These are phyloP conservation scores for Mesoligia furuncula DNA, from an alignment of 2,888 invertebrate species.

Conservation along the genomic window DNA sequence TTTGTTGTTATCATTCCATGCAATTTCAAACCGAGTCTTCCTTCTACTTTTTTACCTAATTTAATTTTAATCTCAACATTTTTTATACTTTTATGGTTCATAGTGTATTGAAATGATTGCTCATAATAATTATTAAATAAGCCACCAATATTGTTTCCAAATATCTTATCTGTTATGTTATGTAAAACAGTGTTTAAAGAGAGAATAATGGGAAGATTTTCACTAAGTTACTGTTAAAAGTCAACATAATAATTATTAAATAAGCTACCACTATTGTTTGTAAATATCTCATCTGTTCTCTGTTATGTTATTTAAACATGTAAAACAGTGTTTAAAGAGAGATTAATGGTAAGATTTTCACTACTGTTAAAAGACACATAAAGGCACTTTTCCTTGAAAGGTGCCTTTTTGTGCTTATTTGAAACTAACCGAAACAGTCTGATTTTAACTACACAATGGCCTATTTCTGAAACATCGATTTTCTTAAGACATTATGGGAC, in stretches of 20 bases:
- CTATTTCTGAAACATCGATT: neutral
- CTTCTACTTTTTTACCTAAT: neutral
- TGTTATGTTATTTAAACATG: neutral
- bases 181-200: neutral
- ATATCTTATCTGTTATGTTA: neutral
- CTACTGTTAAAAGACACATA: too few species aligned
- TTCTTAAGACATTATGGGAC: neutral
- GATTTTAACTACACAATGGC: neutral
- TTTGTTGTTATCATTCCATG: conserved; percentile 22
- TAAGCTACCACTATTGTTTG: conserved; percentile 18
- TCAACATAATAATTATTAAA: conserved; percentile 3
- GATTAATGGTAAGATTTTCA: too few species aligned
- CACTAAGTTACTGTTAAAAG: neutral
- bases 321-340: neutral
- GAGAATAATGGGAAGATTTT: neutral
- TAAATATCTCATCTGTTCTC: conserved; percentile 12
- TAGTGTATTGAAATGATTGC: conserved; percentile 36
- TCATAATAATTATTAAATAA: conserved; percentile 28
- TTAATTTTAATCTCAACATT: conserved; percentile 8
- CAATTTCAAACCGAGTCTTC: neutral
- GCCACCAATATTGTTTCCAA: conserved; percentile 12
- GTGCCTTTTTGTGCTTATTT: neutral
- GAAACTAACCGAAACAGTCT: neutral
- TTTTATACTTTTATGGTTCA: conserved; percentile 9
- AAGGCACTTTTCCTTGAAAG: too few species aligned